Base-by-base conservation (phyloP, 2,113 vertebrate species). In the Notechis scutatus region DNA sequence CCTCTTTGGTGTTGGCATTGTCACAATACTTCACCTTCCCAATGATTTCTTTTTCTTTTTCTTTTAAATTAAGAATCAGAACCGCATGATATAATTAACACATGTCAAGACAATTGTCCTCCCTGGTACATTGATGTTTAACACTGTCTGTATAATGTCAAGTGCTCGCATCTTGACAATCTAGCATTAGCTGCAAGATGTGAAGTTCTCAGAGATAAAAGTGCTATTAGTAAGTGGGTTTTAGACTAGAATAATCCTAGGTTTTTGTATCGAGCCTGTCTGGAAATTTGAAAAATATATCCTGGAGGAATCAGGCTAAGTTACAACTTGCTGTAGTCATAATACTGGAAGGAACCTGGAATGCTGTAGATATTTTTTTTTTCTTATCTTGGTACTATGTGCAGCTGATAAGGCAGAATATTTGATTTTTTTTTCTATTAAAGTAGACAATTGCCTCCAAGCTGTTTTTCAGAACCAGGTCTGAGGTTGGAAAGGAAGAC, bases 141-240 rank as follows among this genome's bases (percentile, higher is more conserved):
- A 59, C 14, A 15, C 39, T 50, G 56, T 92, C 90, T 88, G 52
- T 52, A 23, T 24, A 85, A 50, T 47, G 39, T 9, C 85, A 59
- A 92, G 57, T 88, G 24, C 92, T 85, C 90, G 85, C 50, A 69
- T 88, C 69, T 87, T 87, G 57, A 6, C 86, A 39, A 90, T 64
- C 92, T 94, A 50, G 87, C 11, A n/a, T 87, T 92, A 94, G 90
- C 87, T 92, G 91, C 69, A 23, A 50, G 8, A 0, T 55, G 52
- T 89, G 64, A 94, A 96, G 64, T 56, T 87, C 93, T 92, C 69
- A 21, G 57, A 89, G 94, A 91, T 85, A 89, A 89, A 93, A 95
- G 87, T 52, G 59, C 59, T 92, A 87, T 94, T 92, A 45, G 23
- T 74, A 8, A n/a, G 52, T 42, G 20, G 93, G 47, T 20, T 56